phyloP scores from a whole-genome alignment of 2,888 invertebrate species.

The Creontiades dilutus region DNA sequence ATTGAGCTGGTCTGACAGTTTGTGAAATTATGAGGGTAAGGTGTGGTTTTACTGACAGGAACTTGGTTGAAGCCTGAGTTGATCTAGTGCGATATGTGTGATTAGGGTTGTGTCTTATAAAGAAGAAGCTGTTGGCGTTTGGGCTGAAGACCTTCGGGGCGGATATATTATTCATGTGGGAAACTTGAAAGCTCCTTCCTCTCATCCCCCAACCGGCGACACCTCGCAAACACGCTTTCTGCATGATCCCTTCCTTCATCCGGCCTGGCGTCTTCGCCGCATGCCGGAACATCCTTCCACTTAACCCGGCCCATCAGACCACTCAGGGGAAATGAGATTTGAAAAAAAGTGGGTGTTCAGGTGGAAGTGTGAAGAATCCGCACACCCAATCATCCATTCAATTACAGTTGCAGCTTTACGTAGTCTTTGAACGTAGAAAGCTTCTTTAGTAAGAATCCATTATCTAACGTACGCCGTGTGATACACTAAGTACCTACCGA shows the following conservation, averaged over 20 bases:
- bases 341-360: neutral
- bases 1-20: too few relatives aligned
- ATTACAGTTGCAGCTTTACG: neutral
- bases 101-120: conserved; percentile 34
- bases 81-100: conserved; percentile 4
- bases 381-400: neutral
- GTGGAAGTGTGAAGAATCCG: neutral
- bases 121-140: conserved; percentile 36
- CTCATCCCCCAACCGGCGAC: conserved; percentile 28
- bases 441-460: neutral
- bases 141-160: neutral
- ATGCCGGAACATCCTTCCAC: neutral
- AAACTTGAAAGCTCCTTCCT: conserved; percentile 18
- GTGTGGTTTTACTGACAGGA: neutral
- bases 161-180: conserved; percentile 58
- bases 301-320: neutral
- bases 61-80: conserved; percentile 2
- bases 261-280: neutral
- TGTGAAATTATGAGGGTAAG: too few relatives aligned
- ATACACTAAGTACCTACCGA: neutral
- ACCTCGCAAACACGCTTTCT: conserved; percentile 52
- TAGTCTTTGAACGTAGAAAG: neutral
- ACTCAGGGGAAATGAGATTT: neutral
- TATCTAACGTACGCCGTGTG: neutral
- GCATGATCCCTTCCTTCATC: conserved; percentile 27